phyloP scores from a whole-genome alignment of 1,140 invertebrate species.

The Brachionus koreanus region DNA sequence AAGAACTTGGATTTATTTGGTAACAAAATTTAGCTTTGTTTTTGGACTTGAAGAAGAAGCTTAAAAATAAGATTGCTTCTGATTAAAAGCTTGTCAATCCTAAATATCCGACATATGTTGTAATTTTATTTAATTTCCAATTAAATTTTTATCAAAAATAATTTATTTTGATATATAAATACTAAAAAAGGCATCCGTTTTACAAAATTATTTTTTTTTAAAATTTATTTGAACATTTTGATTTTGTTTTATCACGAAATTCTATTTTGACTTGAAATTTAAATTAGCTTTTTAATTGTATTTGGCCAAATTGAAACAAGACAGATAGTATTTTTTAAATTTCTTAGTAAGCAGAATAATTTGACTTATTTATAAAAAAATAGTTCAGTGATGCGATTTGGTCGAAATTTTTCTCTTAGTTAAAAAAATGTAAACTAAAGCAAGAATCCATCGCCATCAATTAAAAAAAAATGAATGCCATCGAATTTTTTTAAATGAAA shows the following conservation, averaged over 20 bases:
- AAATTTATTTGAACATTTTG: neutral
- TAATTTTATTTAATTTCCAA: neutral
- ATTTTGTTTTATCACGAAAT: neutral
- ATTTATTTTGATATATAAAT: neutral
- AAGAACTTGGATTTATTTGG: neutral
- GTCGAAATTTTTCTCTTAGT: neutral
- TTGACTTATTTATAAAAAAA: neutral
- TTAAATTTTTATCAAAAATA: neutral
- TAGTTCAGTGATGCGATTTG: neutral
- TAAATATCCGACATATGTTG: too few relatives aligned
- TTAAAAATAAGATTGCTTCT: neutral
- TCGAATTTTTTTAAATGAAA: neutral
- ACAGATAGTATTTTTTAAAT: neutral
- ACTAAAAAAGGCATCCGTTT: neutral
- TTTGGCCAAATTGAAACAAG: neutral
- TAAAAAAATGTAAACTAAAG: neutral
- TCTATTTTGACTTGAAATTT: neutral
- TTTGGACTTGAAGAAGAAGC: neutral
- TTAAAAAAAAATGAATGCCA: too few relatives aligned
- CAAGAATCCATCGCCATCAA: too few relatives aligned
- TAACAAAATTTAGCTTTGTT: neutral
- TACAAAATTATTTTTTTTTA: neutral
- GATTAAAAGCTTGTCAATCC: neutral
- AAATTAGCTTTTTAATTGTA: neutral
- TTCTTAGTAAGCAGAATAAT: neutral